phyloP scores from a whole-genome alignment of 1,140 invertebrate species.

The Brachionus paranguensis region DNA sequence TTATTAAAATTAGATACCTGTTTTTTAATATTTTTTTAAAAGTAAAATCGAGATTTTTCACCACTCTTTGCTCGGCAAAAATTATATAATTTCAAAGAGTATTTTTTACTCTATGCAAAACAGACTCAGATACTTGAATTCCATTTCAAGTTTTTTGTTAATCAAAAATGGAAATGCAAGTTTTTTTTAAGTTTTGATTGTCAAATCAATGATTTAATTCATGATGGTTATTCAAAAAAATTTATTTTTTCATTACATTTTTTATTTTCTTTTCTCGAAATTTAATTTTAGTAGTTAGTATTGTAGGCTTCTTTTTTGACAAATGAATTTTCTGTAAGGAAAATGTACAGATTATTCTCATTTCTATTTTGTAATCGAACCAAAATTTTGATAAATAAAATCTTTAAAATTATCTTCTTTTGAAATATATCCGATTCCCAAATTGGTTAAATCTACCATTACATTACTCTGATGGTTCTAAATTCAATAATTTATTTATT shows the following conservation, averaged over 20 bases:
- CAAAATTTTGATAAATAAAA: background rate
- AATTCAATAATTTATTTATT: too few relatives aligned
- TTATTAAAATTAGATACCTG: background rate
- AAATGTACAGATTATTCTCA: background rate
- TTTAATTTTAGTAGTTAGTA: background rate
- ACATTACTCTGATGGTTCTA: too few relatives aligned
- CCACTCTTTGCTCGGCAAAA: background rate
- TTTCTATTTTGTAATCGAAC: slow-evolving; percentile 12
- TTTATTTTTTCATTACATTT: background rate
- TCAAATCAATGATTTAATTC: background rate
- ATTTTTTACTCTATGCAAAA: background rate
- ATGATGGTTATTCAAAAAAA: background rate
- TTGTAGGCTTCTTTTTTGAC: background rate
- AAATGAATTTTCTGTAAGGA: background rate
- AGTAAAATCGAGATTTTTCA: background rate
- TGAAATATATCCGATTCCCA: background rate
- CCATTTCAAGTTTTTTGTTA: background rate
- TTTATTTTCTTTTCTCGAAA: background rate
- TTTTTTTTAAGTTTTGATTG: background rate
- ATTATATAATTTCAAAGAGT: background rate
- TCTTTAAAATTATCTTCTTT: background rate
- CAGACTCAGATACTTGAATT: background rate
- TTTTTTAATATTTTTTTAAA: background rate
- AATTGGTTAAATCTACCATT: too few relatives aligned
- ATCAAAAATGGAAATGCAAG: background rate